Evolutionary conservation across 2,797 vertebrate species (phyloP), one percentile per base, ranked within the genome.

Genomic region (Pempheris klunzingeri): DNA sequence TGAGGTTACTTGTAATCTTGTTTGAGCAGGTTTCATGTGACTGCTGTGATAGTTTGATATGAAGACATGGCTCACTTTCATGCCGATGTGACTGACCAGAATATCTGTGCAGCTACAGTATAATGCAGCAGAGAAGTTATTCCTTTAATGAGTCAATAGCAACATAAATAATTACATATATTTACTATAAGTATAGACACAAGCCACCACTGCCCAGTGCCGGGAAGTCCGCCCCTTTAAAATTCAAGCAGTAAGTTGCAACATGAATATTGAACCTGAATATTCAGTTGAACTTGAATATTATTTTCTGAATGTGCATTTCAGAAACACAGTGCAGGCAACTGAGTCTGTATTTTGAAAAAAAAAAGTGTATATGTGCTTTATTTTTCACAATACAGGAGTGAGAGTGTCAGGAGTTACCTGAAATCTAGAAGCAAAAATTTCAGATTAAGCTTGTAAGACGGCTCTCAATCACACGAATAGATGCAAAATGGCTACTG

Each of bases 1-100:
- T 34, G 46, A 64, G 28, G 57, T 59, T 41, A 58, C 30, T 24
- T 60, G 9, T 13, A 57, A 44, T 60, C 71, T 5, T 46, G 32
- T 71, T 30, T 44, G 47, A 54, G 60, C 4, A 6, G 34, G 28
- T 38, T 7, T 66, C 54, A 32, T 24, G 65, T 57, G 41, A 30
- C 20, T 4, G 41, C 15, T 26, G 20, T 46, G 57, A 74, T 12
- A 18, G 22, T 54, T 34, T 41, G 13, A 66, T 12, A 43, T 12
- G 8, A 53, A 20, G 17, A 60, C 14, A 4, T 13, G 30, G 15
- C n/a, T 64, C 0, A 54, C n/a, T 71, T 36, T 63, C 5, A n/a
- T 5, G 22, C 39, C 11, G 3, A 59, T 34, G 58, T 20, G 46
- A 69, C 20, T 17, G 44, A 53, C 4, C 24, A 41, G 26, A 15